Conservation (phyloP, 2,113 vertebrate species). For the Trogon melanurus region DNA sequence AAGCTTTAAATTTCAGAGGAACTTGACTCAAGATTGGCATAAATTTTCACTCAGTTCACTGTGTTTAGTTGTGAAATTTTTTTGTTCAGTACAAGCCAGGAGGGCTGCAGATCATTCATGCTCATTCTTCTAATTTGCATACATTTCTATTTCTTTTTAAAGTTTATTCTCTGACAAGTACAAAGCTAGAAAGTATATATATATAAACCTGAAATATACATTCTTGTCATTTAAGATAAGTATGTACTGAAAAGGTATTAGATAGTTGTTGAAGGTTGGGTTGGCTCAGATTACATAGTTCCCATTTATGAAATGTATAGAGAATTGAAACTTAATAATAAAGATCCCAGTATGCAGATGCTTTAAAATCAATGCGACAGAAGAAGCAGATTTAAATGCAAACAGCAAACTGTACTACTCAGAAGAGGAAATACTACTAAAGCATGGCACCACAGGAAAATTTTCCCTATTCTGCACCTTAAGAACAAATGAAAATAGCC, state of each 20-base stretch:
- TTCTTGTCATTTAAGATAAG: not conserved
- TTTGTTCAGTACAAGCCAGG: not conserved
- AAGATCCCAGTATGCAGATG: not conserved
- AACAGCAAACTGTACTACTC: not conserved
- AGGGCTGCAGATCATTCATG: not conserved
- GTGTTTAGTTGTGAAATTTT: not conserved
- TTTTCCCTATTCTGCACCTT: not conserved
- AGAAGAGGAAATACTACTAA: not conserved
- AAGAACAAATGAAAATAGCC: not conserved
- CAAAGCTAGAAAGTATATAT: not conserved
- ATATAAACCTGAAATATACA: not conserved
- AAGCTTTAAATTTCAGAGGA: not conserved
- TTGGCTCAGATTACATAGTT: not conserved
- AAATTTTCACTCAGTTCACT: not conserved
- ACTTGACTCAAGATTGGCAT: not conserved
- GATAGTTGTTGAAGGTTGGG: no score
- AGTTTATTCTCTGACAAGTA: not conserved
- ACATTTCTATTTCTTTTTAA: not conserved
- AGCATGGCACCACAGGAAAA: not conserved
- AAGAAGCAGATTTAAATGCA: not conserved
- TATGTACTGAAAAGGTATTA: not conserved
- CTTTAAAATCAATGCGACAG: not conserved
- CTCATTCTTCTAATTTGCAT: not conserved
- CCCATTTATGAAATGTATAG: not conserved
- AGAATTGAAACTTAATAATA: not conserved